phyloP scores from a whole-genome alignment of 2,113 vertebrate genomes.

The Noctilio leporinus region DNA sequence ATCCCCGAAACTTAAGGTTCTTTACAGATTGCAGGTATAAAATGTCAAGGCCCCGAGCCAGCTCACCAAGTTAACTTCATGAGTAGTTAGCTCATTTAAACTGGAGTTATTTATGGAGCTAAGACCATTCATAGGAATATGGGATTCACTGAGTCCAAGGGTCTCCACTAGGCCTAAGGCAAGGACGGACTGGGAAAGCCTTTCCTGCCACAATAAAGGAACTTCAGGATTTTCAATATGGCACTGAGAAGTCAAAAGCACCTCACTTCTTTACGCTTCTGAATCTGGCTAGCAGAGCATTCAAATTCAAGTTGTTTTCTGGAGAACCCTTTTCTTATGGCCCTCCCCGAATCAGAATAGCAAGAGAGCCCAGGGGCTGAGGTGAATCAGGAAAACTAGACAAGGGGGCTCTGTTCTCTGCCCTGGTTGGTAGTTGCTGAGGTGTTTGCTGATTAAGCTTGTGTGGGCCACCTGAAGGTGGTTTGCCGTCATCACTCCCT shows the following conservation, averaged over 20 bases:
- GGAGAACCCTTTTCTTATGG: background rate
- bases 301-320: background rate
- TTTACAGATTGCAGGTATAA: background rate
- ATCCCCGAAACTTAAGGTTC: background rate
- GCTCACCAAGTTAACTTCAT: background rate
- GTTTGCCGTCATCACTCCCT: rapidly evolving
- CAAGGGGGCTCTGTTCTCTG: background rate
- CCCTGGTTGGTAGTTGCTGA: background rate
- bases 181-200: background rate
- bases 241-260: background rate
- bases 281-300: background rate
- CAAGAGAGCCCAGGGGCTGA: background rate
- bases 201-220: background rate
- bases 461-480: background rate
- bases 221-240: background rate
- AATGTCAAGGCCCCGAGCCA: background rate
- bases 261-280: background rate
- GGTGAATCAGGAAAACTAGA: background rate
- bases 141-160: background rate
- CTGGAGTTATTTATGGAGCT: background rate
- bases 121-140: background rate
- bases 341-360: background rate
- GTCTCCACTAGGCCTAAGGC: background rate
- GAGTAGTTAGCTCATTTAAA: background rate
- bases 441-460: background rate